Evolutionary conservation across 2,888 invertebrate genomes (phyloP).

Genomic region (Dryobotodes eremita): DNA sequence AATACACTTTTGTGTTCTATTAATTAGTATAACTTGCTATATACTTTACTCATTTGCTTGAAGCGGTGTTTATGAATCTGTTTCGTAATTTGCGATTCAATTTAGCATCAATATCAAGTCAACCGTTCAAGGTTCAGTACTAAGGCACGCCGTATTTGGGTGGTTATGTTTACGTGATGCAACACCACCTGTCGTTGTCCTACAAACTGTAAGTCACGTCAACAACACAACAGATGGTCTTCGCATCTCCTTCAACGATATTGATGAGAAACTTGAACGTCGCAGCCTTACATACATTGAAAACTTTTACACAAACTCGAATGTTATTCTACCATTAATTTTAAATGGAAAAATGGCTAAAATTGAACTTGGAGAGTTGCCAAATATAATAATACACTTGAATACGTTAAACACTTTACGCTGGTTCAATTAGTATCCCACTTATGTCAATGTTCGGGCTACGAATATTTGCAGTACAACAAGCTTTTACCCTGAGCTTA

Average conservation of each 20-base stretch:
- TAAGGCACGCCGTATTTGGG: conserved; percentile 48
- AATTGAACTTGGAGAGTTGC: conserved; percentile 60
- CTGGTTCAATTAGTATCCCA: conserved; percentile 51
- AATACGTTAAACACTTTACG: conserved; percentile 59
- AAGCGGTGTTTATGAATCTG: conserved; percentile 29
- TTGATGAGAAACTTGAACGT: conserved; percentile 51
- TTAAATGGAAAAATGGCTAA: conserved; percentile 57
- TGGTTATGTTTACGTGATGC: conserved; percentile 35
- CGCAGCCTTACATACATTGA: conserved; percentile 14
- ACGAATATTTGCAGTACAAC: conserved; percentile 38
- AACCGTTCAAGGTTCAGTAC: conserved; percentile 54
- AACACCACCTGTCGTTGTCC: conserved; percentile 52
- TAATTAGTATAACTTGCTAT: conserved; percentile 47
- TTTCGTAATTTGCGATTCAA: conserved; percentile 40
- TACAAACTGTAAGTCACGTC: conserved; percentile 63
- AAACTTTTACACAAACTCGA: conserved; percentile 24
- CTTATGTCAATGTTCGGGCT: conserved; percentile 44
- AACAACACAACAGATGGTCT: conserved; percentile 55
- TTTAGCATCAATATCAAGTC: conserved; percentile 43
- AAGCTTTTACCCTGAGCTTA: conserved; percentile 14
- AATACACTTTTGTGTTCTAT: conserved; percentile 57
- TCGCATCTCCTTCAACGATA: conserved; percentile 33
- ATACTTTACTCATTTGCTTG: conserved; percentile 14
- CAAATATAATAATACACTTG: conserved; percentile 62
- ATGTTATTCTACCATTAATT: conserved; percentile 50